These are phyloP conservation scores for Octopus sinensis DNA, from an alignment of 1,140 invertebrate genomes.

Conservation along the genomic window DNA sequence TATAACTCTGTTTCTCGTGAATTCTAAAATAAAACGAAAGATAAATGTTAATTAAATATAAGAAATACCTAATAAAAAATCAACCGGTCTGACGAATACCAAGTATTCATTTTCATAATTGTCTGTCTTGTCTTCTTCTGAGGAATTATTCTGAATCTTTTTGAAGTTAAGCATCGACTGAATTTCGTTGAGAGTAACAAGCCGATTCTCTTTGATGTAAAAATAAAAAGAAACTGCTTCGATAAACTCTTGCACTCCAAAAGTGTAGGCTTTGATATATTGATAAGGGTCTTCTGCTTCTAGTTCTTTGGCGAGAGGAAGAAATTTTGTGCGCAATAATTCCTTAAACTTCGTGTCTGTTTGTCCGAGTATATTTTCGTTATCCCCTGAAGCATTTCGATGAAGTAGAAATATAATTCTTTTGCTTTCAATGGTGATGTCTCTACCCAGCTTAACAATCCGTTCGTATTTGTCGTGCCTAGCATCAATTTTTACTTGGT, in stretches of 20 bases:
- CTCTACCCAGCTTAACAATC: constrained; percentile 78
- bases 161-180: constrained; percentile 49
- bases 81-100: neutral
- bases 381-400: constrained; percentile 61
- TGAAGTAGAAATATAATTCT: constrained; percentile 84
- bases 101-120: neutral
- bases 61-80: neutral
- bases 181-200: constrained; percentile 60
- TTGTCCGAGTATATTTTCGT: neutral
- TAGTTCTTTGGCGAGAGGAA: constrained; percentile 69
- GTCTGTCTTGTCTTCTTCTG: neutral
- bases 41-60: too few species aligned
- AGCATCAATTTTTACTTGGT: constrained; percentile 70
- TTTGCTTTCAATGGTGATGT: constrained; percentile 90
- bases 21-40: too few species aligned
- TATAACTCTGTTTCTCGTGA: too few species aligned
- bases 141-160: neutral
- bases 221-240: constrained; percentile 78
- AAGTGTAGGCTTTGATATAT: constrained; percentile 72
- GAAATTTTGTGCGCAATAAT: constrained; percentile 36
- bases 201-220: constrained; percentile 61
- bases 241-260: constrained; percentile 81
- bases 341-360: neutral
- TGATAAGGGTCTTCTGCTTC: constrained; percentile 71
- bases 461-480: constrained; percentile 83